Percentiles rank a stretch among this genome's conserved stretches.
Conservation (phyloP, 2,888 invertebrate species). For the Tribolium freemani region DNA sequence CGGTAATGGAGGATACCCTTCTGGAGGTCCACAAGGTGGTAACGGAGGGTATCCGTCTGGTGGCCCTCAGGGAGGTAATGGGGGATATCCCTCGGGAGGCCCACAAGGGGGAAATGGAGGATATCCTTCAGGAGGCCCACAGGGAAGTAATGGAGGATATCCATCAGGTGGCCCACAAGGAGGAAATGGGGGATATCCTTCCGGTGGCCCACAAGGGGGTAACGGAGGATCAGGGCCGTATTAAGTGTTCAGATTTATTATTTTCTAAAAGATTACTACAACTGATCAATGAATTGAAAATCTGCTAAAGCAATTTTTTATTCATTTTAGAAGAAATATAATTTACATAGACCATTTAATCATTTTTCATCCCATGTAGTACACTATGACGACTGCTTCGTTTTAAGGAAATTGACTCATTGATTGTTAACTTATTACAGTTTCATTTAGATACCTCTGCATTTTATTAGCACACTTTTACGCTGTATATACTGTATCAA, state of each 20-base stretch:
- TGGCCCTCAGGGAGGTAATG: constrained; percentile 20
- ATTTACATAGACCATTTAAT: not conserved
- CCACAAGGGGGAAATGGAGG: constrained; percentile 42
- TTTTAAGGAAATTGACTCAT: constrained; percentile 15
- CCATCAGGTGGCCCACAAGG: constrained; percentile 38
- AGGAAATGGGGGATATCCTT: constrained; percentile 18
- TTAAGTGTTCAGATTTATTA: constrained; percentile 48
- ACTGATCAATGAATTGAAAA: not conserved
- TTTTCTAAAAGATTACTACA: constrained; percentile 29
- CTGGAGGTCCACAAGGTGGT: constrained; percentile 36
- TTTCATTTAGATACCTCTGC: not conserved
- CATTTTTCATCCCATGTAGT: constrained; percentile 1
- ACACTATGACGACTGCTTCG: constrained; percentile 23
- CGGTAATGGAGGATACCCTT: constrained; percentile 54
- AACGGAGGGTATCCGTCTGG: constrained; percentile 1
- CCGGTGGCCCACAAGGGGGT: constrained; percentile 22
- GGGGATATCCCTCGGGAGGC: constrained; percentile 14
- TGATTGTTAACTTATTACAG: constrained; percentile 7
- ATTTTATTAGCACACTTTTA: not conserved
- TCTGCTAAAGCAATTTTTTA: not conserved
- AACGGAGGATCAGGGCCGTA: constrained; percentile 49
- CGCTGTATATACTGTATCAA: constrained; percentile 12
- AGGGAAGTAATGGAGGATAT: constrained; percentile 22
- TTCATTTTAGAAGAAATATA: not conserved
- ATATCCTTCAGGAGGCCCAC: not conserved